A percentile compares a stretch with the other conserved stretches of the same genome.
Evolutionary conservation across 2,888 invertebrate genomes (phyloP).

Genomic region (Agonopterix arenella): DNA sequence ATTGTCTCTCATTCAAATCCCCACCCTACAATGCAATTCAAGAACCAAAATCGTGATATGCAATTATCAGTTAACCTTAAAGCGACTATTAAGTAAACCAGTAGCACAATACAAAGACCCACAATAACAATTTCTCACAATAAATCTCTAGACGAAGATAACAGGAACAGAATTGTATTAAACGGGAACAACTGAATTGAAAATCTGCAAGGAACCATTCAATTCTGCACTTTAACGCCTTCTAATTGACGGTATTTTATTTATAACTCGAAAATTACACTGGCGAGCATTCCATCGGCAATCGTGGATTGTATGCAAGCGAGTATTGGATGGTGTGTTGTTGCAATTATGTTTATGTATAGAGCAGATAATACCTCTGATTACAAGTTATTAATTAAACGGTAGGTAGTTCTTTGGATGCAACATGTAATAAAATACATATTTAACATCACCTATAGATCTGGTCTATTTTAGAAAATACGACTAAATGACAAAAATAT

Average conservation of each 20-base stretch:
- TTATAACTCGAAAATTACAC: constrained; percentile 54
- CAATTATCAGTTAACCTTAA: too few relatives aligned
- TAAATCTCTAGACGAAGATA: neutral
- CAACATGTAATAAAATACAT: too few relatives aligned
- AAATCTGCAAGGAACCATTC: constrained; percentile 23
- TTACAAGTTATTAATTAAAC: neutral
- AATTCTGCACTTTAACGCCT: constrained; percentile 34
- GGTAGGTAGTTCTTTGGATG: neutral
- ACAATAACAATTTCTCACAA: too few relatives aligned
- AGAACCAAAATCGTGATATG: too few relatives aligned
- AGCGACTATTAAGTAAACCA: too few relatives aligned
- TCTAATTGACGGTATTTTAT: constrained; percentile 53
- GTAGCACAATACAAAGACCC: too few relatives aligned
- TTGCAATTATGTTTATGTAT: constrained; percentile 21
- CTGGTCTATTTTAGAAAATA: too few relatives aligned
- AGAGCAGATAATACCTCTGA: constrained; percentile 32
- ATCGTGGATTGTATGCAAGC: constrained; percentile 47
- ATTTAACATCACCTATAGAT: too few relatives aligned
- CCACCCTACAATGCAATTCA: too few relatives aligned
- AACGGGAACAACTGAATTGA: constrained; percentile 17
- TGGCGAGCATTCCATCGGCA: constrained; percentile 46
- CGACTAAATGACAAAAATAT: too few relatives aligned
- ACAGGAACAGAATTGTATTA: neutral
- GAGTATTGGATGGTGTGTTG: constrained; percentile 28
- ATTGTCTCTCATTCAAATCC: too few relatives aligned